Evolutionary conservation across 2,113 vertebrate genomes (phyloP), one percentile per base, ranked within the genome.

Genomic region (Oncorhynchus nerka): DNA sequence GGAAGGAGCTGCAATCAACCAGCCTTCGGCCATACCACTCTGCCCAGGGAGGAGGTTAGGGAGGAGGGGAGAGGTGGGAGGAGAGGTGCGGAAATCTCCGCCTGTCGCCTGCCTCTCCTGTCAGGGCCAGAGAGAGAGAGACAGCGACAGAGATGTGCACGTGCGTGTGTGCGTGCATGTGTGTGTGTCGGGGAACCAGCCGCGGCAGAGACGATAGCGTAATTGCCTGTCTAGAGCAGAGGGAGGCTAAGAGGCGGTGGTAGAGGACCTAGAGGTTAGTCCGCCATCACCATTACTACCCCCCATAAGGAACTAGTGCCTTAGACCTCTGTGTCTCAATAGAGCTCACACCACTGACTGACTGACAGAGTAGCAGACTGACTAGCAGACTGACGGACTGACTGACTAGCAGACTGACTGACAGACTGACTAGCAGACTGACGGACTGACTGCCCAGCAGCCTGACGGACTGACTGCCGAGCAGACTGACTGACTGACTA

Each of bases 191-290:
- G 80, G 79, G 73, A 72, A 62, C 70, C 26, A 0, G 1, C 65
- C 49, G 20, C 77, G 55, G 81, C 65, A 70, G 79, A 80, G 75
- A 69, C 62, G 49, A 87, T 71, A 24, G 74, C 75, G 82, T 87
- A 87, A 90, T 88, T 89, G 88, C 84, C 75, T 87, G 82, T 88
- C 81, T 65, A 4, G 75, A 77, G 79, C 80, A 67, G 26, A 48
- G 70, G 83, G 9, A 45, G 39, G 39, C 39, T 45, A 9, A 83
- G 69, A 81, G 74, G 4, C 65, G 66, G 34, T 72, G 65, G 70
- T 79, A 22, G 67, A 26, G 76, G 86, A 45, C 79, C 70, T 79
- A 75, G 75, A 79, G 83, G 79, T 87, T 73, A 85, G 24, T 4
- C 80, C 4, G 2, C 15, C 51, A 55, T 15, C 16, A 19, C 15